A percentile compares a stretch with the other conserved stretches of the same genome.
phyloP scores from a whole-genome alignment of 2,113 vertebrate genomes.

The Thinocorus orbignyianus region DNA sequence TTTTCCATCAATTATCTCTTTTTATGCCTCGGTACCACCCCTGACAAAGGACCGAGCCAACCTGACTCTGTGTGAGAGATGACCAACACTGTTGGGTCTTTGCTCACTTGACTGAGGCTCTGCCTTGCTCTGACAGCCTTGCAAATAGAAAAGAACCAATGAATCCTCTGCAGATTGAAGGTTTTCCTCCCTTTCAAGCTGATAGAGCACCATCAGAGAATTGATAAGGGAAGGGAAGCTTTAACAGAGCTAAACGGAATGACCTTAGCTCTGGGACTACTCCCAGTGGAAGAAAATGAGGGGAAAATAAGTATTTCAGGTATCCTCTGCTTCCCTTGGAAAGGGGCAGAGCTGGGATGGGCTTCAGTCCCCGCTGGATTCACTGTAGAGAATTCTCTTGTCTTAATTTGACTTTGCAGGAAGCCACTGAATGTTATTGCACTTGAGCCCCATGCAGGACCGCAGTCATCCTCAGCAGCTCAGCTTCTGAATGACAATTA shows the following conservation, averaged over 20 bases:
- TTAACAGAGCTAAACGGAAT: neutral
- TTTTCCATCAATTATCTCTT: neutral
- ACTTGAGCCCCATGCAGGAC: neutral
- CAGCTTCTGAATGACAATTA: neutral
- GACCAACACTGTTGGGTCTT: neutral
- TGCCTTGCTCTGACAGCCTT: neutral
- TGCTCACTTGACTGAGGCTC: neutral
- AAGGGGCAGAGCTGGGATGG: neutral
- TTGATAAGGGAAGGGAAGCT: neutral
- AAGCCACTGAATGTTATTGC: neutral
- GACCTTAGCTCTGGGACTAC: neutral
- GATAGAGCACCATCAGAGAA: neutral
- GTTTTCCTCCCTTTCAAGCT: neutral
- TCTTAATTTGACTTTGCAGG: neutral
- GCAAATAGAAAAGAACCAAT: neutral
- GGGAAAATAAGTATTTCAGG: neutral
- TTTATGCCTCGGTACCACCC: neutral
- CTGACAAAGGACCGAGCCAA: neutral
- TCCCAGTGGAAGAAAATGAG: neutral
- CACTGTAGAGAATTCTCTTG: neutral
- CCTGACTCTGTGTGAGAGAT: neutral
- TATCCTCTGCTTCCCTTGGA: neutral
- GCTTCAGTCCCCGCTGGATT: neutral
- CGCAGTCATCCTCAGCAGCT: neutral
- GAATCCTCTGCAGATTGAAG: neutral